phyloP scores from a whole-genome alignment of 1,140 invertebrate genomes.

The Papilio helenus region DNA sequence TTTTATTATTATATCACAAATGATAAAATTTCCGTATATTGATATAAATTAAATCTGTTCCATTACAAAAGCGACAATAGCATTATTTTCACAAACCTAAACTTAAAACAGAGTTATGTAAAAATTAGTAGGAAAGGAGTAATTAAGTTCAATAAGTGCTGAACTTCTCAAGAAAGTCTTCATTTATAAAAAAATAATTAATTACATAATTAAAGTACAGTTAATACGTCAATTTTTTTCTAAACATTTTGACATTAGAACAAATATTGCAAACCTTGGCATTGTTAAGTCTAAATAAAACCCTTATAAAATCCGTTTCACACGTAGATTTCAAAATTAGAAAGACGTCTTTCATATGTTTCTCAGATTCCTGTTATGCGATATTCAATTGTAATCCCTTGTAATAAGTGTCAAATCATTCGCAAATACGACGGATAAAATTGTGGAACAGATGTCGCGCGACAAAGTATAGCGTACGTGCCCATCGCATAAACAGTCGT shows the following conservation, averaged over 20 bases:
- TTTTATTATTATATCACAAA: conserved; percentile 35
- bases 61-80: not conserved
- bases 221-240: too few relatives aligned
- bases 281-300: conserved; percentile 56
- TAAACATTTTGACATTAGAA: not conserved
- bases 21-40: not conserved
- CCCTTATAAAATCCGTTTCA: conserved; percentile 61
- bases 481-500: conserved; percentile 72
- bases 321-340: conserved; percentile 67
- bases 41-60: not conserved
- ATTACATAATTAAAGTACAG: too few relatives aligned
- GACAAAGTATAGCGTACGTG: conserved; percentile 80
- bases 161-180: too few relatives aligned
- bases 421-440: conserved; percentile 2
- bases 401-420: conserved; percentile 42
- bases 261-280: conserved; percentile 43
- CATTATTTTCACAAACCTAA: too few relatives aligned
- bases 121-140: too few relatives aligned
- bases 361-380: conserved; percentile 2
- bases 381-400: conserved; percentile 45
- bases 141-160: too few relatives aligned
- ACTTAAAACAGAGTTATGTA: too few relatives aligned
- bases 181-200: too few relatives aligned
- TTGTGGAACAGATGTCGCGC: conserved; percentile 67
- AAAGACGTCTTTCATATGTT: conserved; percentile 42